These are phyloP conservation scores for Vireo altiloquus DNA, from an alignment of 2,113 vertebrate genomes.

Conservation along the genomic window DNA sequence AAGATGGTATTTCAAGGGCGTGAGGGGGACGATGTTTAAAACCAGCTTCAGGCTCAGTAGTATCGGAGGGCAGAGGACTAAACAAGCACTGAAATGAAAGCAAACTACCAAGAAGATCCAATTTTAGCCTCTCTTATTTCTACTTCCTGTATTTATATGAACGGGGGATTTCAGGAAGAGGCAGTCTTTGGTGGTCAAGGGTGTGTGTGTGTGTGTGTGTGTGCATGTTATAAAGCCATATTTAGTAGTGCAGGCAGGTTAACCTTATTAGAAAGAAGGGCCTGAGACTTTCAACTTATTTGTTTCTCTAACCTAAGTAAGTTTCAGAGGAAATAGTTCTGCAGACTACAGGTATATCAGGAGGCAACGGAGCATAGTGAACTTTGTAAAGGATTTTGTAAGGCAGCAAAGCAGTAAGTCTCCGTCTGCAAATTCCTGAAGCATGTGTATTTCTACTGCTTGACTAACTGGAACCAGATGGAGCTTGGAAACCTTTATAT, in stretches of 20 bases:
- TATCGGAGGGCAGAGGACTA: neutral
- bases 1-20: neutral
- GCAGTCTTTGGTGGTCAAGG: conserved; percentile 82
- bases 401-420: conserved; percentile 27
- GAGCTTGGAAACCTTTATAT: conserved; percentile 56
- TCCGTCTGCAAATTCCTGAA: conserved; percentile 65
- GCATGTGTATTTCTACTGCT: conserved; percentile 64
- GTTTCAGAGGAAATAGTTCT: neutral
- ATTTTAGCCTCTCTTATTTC: conserved; percentile 61
- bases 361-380: conserved; percentile 1
- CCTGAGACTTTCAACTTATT: neutral
- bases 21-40: conserved; percentile 27
- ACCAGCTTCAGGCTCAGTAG: neutral
- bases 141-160: conserved; percentile 83
- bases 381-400: conserved; percentile 51
- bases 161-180: conserved; percentile 84
- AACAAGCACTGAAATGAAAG: conserved; percentile 35
- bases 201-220: neutral
- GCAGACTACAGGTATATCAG: conserved; percentile 46
- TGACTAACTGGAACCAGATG: conserved; percentile 72
- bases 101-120: conserved; percentile 43
- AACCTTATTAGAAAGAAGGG: neutral
- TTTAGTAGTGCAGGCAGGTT: conserved; percentile 43
- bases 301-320: neutral
- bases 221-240: conserved; percentile 32